These are phyloP conservation scores for Marisa cornuarietis DNA, from an alignment of 1,140 invertebrate genomes.

Conservation along the genomic window DNA sequence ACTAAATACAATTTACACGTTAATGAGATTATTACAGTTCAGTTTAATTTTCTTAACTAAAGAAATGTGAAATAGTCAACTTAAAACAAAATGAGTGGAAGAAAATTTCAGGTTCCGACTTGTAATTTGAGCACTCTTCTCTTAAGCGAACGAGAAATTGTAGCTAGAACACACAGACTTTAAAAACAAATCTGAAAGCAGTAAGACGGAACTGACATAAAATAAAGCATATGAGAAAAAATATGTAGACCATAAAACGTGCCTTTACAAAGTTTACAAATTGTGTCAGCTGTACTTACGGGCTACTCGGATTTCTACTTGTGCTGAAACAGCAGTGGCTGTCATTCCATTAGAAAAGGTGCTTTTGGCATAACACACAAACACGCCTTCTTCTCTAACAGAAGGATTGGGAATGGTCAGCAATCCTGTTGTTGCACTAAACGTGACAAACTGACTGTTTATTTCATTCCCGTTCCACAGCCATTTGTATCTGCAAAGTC, in stretches of 20 bases:
- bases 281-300: background rate
- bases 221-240: no score
- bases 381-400: background rate
- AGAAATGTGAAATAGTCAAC: no score
- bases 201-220: no score
- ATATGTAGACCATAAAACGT: no score
- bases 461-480: background rate
- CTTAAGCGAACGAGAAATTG: no score
- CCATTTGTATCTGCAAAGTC: constrained; percentile 6
- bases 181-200: no score
- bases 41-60: no score
- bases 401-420: background rate
- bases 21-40: no score
- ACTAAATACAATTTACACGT: no score
- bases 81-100: background rate
- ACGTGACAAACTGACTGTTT: background rate
- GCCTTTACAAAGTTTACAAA: no score
- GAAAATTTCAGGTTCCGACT: background rate
- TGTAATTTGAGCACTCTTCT: background rate
- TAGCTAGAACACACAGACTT: no score
- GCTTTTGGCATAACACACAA: background rate
- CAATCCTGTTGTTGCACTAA: background rate
- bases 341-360: constrained; percentile 9
- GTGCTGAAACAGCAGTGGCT: background rate
- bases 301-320: background rate